phyloP scores from a whole-genome alignment of 2,113 vertebrate species.

The Psittacus erithacus region DNA sequence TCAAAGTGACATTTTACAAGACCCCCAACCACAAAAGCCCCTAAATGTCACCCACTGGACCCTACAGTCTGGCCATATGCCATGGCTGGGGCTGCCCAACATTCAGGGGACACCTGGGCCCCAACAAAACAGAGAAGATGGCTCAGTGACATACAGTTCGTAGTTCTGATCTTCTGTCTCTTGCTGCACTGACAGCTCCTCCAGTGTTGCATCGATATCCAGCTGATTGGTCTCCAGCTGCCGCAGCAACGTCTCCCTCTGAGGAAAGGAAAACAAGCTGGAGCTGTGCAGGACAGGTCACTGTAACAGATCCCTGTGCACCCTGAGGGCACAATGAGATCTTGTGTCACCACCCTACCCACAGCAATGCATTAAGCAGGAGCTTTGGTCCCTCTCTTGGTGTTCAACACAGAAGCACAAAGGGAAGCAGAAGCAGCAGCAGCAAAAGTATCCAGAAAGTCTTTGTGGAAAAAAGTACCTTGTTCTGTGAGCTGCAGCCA shows the following conservation, averaged over 20 bases:
- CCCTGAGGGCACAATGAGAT: background rate
- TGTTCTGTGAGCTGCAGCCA: background rate
- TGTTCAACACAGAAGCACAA: background rate
- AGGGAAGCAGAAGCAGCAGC: background rate
- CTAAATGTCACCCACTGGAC: background rate
- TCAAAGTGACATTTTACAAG: background rate
- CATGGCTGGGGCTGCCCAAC: background rate
- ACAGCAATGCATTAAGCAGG: background rate
- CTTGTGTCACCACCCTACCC: background rate
- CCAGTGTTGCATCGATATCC: conserved; percentile 95
- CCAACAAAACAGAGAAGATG: background rate
- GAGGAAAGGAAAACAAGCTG: conserved; percentile 16
- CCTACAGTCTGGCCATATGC: background rate
- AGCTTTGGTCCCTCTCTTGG: background rate
- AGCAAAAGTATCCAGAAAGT: background rate
- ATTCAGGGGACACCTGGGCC: background rate
- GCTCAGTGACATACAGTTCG: conserved; percentile 83
- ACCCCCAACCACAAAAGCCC: background rate
- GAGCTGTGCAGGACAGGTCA: conserved; percentile 4
- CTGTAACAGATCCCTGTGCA: background rate
- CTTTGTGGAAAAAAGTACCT: background rate
- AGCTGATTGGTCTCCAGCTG: conserved; percentile 98
- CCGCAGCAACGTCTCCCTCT: conserved; percentile 94
- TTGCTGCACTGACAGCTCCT: conserved; percentile 94
- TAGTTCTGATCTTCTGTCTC: conserved; percentile 99